phyloP scores from a whole-genome alignment of 1,140 invertebrate genomes.

The Aplysia californica region DNA sequence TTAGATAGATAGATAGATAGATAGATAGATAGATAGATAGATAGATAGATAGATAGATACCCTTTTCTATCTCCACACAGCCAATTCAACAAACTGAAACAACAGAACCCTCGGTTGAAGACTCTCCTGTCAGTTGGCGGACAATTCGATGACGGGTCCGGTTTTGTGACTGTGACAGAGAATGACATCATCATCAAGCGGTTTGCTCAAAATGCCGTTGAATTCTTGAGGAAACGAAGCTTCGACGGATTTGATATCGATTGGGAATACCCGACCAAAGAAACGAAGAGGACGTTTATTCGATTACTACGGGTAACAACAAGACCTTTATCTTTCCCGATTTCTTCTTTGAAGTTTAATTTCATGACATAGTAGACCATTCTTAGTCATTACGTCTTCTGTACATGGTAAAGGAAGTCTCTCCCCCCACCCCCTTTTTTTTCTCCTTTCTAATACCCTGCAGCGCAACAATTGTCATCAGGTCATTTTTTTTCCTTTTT shows the following conservation, averaged over 20 bases:
- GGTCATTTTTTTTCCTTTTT: too few relatives aligned
- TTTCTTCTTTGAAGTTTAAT: neutral
- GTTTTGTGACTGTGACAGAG: conserved; percentile 28
- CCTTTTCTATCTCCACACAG: too few relatives aligned
- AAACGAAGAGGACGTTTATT: conserved; percentile 5
- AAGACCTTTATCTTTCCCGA: neutral
- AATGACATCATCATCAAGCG: conserved; percentile 24
- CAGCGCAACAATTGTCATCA: too few relatives aligned
- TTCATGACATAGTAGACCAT: neutral
- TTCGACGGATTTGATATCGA: conserved; percentile 52
- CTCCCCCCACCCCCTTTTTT: too few relatives aligned
- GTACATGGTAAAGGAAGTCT: too few relatives aligned
- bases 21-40: too few relatives aligned
- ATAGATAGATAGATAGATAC: too few relatives aligned
- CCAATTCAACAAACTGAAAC: conserved; percentile 78
- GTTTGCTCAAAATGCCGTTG: conserved; percentile 72
- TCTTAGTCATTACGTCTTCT: neutral
- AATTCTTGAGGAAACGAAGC: conserved; percentile 86
- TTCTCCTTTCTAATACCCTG: too few relatives aligned
- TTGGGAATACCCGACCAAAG: conserved; percentile 60
- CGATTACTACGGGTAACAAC: conserved; percentile 9
- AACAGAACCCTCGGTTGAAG: conserved; percentile 81
- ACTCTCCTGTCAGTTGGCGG: conserved; percentile 51
- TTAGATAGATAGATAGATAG: too few relatives aligned
- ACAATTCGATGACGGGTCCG: conserved; percentile 13